phyloP scores from a whole-genome alignment of 2,797 vertebrate genomes.

The Leucoraja ocellata region DNA sequence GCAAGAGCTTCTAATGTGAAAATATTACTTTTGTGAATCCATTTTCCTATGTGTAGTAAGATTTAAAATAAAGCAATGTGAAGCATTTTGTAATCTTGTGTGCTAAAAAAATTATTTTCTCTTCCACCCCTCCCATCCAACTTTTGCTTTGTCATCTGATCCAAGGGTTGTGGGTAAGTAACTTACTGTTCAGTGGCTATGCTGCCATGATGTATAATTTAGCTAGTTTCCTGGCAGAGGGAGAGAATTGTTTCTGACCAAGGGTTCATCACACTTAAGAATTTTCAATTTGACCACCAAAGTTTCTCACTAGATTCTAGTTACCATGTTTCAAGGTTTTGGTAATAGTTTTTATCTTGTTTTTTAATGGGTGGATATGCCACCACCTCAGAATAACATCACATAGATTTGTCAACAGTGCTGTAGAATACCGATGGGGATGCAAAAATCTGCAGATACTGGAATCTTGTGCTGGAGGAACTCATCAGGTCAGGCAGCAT shows the following conservation, averaged over 20 bases:
- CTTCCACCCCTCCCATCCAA: constrained; percentile 43
- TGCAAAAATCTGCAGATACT: too few relatives aligned
- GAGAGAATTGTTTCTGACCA: not conserved
- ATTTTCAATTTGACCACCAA: not conserved
- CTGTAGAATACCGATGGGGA: not conserved
- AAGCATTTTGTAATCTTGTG: constrained; percentile 45
- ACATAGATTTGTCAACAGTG: not conserved
- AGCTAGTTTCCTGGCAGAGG: not conserved
- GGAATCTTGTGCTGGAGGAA: too few relatives aligned
- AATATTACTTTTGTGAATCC: not conserved
- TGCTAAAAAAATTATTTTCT: constrained; percentile 49
- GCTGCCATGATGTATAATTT: not conserved
- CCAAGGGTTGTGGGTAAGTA: constrained; percentile 72
- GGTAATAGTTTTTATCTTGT: not conserved
- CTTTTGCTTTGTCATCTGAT: constrained; percentile 49
- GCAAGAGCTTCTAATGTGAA: constrained; percentile 2
- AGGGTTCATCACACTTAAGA: not conserved
- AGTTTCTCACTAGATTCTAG: not conserved
- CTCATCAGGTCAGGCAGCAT: too few relatives aligned
- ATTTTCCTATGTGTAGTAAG: not conserved
- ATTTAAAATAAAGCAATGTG: not conserved
- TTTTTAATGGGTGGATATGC: not conserved
- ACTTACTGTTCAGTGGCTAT: constrained; percentile 15
- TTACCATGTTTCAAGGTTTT: not conserved
- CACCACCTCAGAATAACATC: not conserved